These are phyloP conservation scores for Clinocottus analis DNA, from an alignment of 2,113 vertebrate genomes.

Conservation along the genomic window DNA sequence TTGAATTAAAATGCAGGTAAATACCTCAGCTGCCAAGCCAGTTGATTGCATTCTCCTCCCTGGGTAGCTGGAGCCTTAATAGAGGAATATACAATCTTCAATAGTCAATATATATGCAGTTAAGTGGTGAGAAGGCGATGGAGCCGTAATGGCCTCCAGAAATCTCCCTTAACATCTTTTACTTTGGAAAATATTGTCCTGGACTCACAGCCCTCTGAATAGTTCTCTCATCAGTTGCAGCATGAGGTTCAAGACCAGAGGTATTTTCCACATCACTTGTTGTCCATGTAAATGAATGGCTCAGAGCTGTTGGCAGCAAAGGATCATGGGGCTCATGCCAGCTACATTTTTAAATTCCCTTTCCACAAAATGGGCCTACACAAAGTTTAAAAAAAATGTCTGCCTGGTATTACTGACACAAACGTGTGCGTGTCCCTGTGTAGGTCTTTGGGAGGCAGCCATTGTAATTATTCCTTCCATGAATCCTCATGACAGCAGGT, in stretches of 20 bases:
- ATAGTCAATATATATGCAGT: slow-evolving; percentile 81
- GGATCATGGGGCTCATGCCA: slow-evolving; percentile 17
- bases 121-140: slow-evolving; percentile 63
- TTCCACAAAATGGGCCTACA: background rate
- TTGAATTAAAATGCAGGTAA: slow-evolving; percentile 80
- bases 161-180: slow-evolving; percentile 31
- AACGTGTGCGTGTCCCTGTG: background rate
- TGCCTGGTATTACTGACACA: background rate
- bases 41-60: slow-evolving; percentile 77
- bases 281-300: slow-evolving; percentile 39
- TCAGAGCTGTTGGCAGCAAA: slow-evolving; percentile 20
- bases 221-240: slow-evolving; percentile 22
- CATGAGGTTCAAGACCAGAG: background rate
- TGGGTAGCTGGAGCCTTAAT: slow-evolving; percentile 69
- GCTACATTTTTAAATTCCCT: slow-evolving; percentile 6
- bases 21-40: slow-evolving; percentile 64
- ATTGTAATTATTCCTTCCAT: background rate
- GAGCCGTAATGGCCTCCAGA: slow-evolving; percentile 61
- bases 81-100: slow-evolving; percentile 80
- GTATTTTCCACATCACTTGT: slow-evolving; percentile 33
- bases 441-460: background rate
- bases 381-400: slow-evolving; percentile 7
- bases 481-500: background rate
- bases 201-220: background rate
- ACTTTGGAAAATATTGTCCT: slow-evolving; percentile 36